phyloP scores from a whole-genome alignment of 2,113 vertebrate species.

The Hippoglossus stenolepis region DNA sequence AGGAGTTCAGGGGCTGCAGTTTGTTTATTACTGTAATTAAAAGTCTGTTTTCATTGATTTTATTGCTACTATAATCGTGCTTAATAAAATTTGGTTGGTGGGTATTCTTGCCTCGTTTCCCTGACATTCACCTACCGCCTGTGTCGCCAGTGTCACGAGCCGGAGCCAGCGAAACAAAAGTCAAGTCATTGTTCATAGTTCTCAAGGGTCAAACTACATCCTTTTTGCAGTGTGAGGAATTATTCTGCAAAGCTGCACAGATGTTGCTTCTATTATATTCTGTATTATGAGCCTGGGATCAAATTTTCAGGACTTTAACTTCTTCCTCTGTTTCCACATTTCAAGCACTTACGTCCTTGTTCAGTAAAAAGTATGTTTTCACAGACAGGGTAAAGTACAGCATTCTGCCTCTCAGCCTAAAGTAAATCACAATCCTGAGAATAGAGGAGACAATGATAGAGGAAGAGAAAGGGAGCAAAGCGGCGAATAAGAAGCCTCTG shows the following conservation, averaged over 20 bases:
- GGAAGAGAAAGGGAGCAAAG: constrained; percentile 1
- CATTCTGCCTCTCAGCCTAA: neutral
- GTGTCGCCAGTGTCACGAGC: neutral
- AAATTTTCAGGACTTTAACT: neutral
- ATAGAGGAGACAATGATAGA: neutral
- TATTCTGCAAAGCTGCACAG: neutral
- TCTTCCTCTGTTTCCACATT: neutral
- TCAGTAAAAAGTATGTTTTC: neutral
- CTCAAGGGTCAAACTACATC: neutral
- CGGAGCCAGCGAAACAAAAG: neutral
- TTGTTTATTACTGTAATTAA: neutral
- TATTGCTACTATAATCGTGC: neutral
- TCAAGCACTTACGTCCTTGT: neutral
- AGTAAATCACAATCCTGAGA: neutral
- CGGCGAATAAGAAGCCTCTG: neutral
- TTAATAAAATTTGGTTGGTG: neutral
- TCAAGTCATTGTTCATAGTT: neutral
- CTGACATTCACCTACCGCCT: too few species aligned
- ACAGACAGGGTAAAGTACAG: constrained; percentile 1
- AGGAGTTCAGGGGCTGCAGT: neutral
- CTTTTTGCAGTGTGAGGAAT: constrained; percentile 1
- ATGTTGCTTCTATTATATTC: constrained; percentile 1
- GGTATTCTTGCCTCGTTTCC: neutral
- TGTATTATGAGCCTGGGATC: constrained; percentile 15
- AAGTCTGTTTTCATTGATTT: neutral